Evolutionary conservation across 2,888 invertebrate genomes (phyloP).

Genomic region (Trissolcus brochymenae): DNA sequence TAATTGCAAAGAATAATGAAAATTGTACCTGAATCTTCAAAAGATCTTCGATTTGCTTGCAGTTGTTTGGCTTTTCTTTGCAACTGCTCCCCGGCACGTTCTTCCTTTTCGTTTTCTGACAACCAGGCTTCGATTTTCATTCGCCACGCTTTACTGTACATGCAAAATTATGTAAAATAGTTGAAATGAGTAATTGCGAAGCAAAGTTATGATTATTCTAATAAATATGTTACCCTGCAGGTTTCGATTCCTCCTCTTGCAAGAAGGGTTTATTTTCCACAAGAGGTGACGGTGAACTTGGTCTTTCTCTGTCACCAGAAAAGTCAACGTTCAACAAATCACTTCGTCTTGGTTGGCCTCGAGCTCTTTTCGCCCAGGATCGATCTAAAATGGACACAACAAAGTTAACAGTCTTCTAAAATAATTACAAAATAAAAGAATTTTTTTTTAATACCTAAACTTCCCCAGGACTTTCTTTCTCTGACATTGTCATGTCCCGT

Average conservation of each 20-base stretch:
- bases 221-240: conserved; percentile 77
- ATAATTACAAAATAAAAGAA: neutral
- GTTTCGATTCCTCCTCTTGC: conserved; percentile 79
- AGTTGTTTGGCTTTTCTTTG: conserved; percentile 82
- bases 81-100: conserved; percentile 84
- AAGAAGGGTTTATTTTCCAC: conserved; percentile 78
- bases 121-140: conserved; percentile 95
- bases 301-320: conserved; percentile 84
- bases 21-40: conserved; percentile 87
- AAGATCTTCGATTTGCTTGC: conserved; percentile 85
- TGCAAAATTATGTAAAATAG: conserved; percentile 43
- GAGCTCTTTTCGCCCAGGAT: conserved; percentile 89
- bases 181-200: neutral
- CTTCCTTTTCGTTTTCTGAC: conserved; percentile 89
- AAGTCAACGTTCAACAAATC: conserved; percentile 86
- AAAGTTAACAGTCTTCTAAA: neutral
- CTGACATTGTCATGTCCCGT: conserved; percentile 86
- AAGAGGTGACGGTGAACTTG: conserved; percentile 82
- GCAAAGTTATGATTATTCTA: neutral
- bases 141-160: conserved; percentile 84
- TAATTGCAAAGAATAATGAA: neutral
- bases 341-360: conserved; percentile 87
- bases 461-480: conserved; percentile 90
- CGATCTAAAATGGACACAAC: conserved; percentile 80
- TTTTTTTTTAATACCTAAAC: too few relatives aligned